A percentile compares a stretch with the other conserved stretches of the same genome.
phyloP scores from a whole-genome alignment of 2,113 vertebrate species.

The Alligator mississippiensis region DNA sequence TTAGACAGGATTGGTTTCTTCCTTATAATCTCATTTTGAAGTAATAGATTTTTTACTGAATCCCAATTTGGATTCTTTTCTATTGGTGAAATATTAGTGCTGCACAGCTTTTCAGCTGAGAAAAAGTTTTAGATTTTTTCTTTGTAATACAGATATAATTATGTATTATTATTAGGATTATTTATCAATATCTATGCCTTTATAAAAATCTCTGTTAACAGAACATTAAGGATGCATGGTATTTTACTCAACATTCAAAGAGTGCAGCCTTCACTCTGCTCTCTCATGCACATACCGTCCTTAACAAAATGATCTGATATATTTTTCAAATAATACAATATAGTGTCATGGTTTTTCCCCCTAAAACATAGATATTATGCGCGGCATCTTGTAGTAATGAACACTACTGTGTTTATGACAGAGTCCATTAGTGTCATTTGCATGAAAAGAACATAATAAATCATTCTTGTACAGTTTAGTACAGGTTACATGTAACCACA shows the following conservation, averaged over 20 bases:
- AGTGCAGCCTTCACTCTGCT: background rate
- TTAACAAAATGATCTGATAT: slow-evolving; percentile 26
- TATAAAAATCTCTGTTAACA: slow-evolving; percentile 40
- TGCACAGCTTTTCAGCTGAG: background rate
- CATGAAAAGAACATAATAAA: slow-evolving; percentile 73
- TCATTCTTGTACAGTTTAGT: slow-evolving; percentile 69
- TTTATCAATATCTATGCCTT: background rate
- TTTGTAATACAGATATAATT: background rate
- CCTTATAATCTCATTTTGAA: slow-evolving; percentile 61
- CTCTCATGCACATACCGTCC: background rate
- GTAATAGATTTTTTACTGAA: slow-evolving; percentile 59
- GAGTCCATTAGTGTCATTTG: slow-evolving; percentile 70
- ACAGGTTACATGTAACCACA: slow-evolving; percentile 58
- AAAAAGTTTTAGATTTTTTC: background rate
- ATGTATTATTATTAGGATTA: background rate
- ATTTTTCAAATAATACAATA: slow-evolving; percentile 18
- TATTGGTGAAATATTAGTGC: background rate
- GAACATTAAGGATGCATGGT: slow-evolving; percentile 17
- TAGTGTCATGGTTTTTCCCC: slow-evolving; percentile 23
- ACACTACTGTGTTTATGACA: slow-evolving; percentile 58
- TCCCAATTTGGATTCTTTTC: background rate
- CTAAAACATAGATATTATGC: slow-evolving; percentile 53
- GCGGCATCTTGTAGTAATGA: slow-evolving; percentile 64
- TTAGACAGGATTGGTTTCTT: slow-evolving; percentile 72
- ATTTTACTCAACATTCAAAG: background rate